These are phyloP conservation scores for Pediacus dermestoides DNA, from an alignment of 2,888 invertebrate genomes.

Conservation along the genomic window DNA sequence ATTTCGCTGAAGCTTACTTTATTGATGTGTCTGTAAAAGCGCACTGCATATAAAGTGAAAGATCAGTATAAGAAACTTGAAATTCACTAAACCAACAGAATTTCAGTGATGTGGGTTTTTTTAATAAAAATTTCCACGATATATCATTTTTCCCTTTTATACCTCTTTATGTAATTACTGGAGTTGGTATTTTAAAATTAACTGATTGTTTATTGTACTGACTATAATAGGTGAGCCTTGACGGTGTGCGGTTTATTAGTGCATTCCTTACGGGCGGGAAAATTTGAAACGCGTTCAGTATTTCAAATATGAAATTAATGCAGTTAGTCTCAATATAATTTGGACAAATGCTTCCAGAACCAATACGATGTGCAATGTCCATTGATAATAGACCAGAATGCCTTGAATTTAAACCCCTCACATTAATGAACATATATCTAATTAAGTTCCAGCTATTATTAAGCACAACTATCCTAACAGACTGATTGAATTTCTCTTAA, in stretches of 20 bases:
- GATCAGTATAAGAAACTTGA: too few species aligned
- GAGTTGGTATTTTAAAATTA: too few species aligned
- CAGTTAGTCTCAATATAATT: conserved; percentile 14
- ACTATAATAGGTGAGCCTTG: conserved; percentile 7
- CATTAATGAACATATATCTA: conserved; percentile 1
- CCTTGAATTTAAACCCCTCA: conserved; percentile 2
- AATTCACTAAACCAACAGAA: too few species aligned
- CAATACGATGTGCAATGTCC: conserved; percentile 3
- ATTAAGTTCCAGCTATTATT: conserved; percentile 2
- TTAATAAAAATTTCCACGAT: too few species aligned
- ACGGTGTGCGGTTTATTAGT: conserved; percentile 15
- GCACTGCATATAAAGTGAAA: too few species aligned
- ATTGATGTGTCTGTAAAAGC: too few species aligned
- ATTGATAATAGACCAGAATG: conserved; percentile 1
- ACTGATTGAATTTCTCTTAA: not conserved
- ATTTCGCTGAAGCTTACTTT: too few species aligned
- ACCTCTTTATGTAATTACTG: too few species aligned
- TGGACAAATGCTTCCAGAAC: conserved; percentile 7
- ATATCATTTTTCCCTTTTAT: too few species aligned
- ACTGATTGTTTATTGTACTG: too few species aligned
- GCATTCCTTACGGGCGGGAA: conserved; percentile 24
- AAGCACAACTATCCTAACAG: conserved; percentile 2
- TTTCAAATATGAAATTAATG: conserved; percentile 27
- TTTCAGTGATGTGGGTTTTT: too few species aligned
- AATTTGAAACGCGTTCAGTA: conserved; percentile 29